phyloP scores from a whole-genome alignment of 2,888 invertebrate genomes.

The Drosophila peninsularis region DNA sequence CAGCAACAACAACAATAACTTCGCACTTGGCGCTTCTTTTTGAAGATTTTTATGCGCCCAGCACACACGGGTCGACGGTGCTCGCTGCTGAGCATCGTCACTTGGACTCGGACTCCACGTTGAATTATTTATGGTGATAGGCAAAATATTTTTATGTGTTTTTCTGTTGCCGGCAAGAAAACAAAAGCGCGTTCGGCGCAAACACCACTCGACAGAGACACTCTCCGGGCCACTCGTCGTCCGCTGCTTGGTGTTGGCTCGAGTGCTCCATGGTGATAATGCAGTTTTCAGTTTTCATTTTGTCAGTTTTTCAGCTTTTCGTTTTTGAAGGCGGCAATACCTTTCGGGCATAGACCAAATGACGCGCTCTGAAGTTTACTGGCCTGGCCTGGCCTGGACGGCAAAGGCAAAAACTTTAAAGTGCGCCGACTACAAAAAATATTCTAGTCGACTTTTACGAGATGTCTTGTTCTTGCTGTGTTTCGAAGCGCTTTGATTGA shows the following conservation, averaged over 20 bases:
- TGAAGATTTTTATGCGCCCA: conserved; percentile 73
- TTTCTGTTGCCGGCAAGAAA: conserved; percentile 71
- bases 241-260: conserved; percentile 20
- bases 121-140: conserved; percentile 82
- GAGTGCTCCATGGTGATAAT: conserved; percentile 74
- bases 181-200: conserved; percentile 65
- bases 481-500: conserved; percentile 68
- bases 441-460: conserved; percentile 52
- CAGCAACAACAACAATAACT: conserved; percentile 56
- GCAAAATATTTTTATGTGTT: conserved; percentile 74
- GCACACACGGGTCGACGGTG: conserved; percentile 17
- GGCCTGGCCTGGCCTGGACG: conserved; percentile 39
- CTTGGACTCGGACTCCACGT: conserved; percentile 43
- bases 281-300: conserved; percentile 58
- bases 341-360: conserved; percentile 55
- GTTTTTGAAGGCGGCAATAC: conserved; percentile 28
- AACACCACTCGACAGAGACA: conserved; percentile 71
- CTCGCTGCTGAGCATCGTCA: conserved; percentile 32
- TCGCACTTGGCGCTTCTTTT: conserved; percentile 79
- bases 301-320: neutral
- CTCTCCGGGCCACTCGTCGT: conserved; percentile 67
- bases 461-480: conserved; percentile 10
- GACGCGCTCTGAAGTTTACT: conserved; percentile 43
- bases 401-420: conserved; percentile 59
- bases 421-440: conserved; percentile 57